A percentile compares a stretch with the other conserved stretches of the same genome.
These are phyloP conservation scores for Petrocephalus zakoni DNA, from an alignment of 2,113 vertebrate genomes.

Conservation along the genomic window DNA sequence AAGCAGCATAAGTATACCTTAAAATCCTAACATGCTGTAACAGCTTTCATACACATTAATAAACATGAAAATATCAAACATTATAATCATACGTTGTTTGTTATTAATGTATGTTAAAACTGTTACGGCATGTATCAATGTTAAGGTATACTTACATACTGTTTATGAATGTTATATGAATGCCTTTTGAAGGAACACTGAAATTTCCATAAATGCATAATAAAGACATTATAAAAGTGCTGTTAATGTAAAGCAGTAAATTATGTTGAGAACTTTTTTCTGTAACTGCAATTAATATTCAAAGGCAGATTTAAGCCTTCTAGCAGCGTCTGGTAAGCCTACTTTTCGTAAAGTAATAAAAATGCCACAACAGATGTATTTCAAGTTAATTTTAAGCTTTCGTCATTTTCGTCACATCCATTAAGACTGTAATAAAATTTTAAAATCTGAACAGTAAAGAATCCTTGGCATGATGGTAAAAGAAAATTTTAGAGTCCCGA, in stretches of 20 bases:
- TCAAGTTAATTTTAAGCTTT: neutral
- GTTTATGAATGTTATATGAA: neutral
- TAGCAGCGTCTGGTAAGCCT: neutral
- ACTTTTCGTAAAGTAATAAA: neutral
- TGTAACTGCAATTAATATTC: neutral
- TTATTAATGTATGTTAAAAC: neutral
- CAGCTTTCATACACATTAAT: neutral
- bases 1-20: neutral
- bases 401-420: neutral
- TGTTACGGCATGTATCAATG: neutral
- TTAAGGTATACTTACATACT: neutral
- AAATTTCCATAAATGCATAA: neutral
- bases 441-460: neutral
- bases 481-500: slow-evolving; percentile 28
- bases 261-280: neutral
- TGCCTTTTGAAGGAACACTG: neutral
- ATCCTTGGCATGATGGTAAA: neutral
- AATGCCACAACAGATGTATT: neutral
- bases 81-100: neutral
- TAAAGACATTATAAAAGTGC: neutral
- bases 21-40: neutral
- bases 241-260: neutral
- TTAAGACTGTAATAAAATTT: neutral
- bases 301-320: neutral
- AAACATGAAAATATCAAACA: neutral